Evolutionary conservation across 2,797 vertebrate genomes (phyloP).

Genomic region (Phrynocephalus guinanensis): DNA sequence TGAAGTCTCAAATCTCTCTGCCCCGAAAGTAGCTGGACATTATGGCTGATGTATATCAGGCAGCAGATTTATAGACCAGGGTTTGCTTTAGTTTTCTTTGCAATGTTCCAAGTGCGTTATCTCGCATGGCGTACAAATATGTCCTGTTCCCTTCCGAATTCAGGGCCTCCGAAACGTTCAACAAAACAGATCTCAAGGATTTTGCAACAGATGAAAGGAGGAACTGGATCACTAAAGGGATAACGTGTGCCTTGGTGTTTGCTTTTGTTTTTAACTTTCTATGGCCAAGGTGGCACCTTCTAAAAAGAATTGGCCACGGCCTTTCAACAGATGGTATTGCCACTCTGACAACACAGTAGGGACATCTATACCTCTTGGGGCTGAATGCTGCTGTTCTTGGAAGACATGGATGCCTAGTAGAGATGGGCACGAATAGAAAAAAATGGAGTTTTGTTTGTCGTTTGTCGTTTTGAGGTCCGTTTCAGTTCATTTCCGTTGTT

Average conservation of each 20-base stretch:
- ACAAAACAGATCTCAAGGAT: not conserved
- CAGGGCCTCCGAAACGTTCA: not conserved
- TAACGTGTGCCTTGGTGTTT: too few relatives aligned
- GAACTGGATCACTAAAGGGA: not conserved
- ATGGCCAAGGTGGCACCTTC: too few relatives aligned
- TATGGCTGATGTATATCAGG: constrained; percentile 48
- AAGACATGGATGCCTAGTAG: too few relatives aligned
- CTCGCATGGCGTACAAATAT: not conserved
- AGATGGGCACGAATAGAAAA: too few relatives aligned
- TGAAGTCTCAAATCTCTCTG: constrained; percentile 55
- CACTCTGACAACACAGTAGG: too few relatives aligned
- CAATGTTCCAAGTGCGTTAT: constrained; percentile 1
- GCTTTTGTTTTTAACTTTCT: too few relatives aligned
- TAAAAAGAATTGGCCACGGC: too few relatives aligned
- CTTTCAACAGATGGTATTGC: not conserved
- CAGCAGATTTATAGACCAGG: constrained; percentile 17
- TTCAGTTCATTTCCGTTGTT: too few relatives aligned
- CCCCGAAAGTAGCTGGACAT: constrained; percentile 53
- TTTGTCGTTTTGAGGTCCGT: too few relatives aligned
- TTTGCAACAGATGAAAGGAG: not conserved
- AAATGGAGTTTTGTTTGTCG: too few relatives aligned
- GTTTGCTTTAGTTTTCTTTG: constrained; percentile 13
- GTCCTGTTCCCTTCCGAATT: not conserved
- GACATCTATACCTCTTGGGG: too few relatives aligned
- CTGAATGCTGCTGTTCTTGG: too few relatives aligned